phyloP scores from a whole-genome alignment of 2,113 vertebrate species.

The rat (Rattus norvegicus) region GRCr8 NC_086022.1:78260501-78261000 shows the following conservation, averaged over 20 bases:
- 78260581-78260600: neutral
- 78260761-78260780: neutral
- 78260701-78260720: neutral
- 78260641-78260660: neutral
- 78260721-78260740: neutral
- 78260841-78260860: neutral
- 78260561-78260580: neutral
- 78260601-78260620: neutral
- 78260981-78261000: conserved; percentile 84
- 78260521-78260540: no score
- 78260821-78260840: neutral
- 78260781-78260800: neutral
- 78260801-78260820: neutral
- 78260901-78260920: conserved; percentile 54
- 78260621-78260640: neutral
- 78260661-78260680: neutral
- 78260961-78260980: conserved; percentile 83
- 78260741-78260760: neutral
- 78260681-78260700: no score
- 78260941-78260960: conserved; percentile 78
- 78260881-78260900: conserved; percentile 61
- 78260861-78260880: conserved; percentile 75
- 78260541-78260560: neutral
- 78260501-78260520: neutral
- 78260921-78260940: conserved; percentile 81